These are phyloP conservation scores for Heliconius nattereri DNA, from an alignment of 1,140 invertebrate genomes.

Conservation along the genomic window DNA sequence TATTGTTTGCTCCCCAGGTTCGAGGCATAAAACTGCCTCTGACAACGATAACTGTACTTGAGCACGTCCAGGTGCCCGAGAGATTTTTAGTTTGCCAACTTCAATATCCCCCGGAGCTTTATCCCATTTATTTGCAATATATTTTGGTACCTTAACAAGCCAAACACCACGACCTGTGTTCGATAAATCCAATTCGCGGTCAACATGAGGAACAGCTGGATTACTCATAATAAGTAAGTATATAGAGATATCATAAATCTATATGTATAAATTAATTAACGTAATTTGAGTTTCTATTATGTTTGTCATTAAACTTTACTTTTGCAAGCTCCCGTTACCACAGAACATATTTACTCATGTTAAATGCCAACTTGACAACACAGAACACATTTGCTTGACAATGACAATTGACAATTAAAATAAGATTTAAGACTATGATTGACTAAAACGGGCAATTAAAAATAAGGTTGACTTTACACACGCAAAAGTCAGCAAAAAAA, in stretches of 20 bases:
- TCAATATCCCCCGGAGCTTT: constrained; percentile 86
- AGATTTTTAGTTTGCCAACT: constrained; percentile 83
- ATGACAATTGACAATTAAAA: background rate
- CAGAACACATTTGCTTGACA: no score
- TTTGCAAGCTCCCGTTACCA: background rate
- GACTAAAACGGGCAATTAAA: no score
- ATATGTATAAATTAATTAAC: background rate
- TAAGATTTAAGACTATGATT: background rate
- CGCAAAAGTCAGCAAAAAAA: no score
- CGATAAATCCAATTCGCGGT: constrained; percentile 92
- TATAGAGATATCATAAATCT: background rate
- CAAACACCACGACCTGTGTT: constrained; percentile 94
- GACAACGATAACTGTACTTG: constrained; percentile 83
- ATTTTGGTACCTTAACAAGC: constrained; percentile 98
- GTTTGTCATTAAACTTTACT: background rate
- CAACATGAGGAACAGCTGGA: constrained; percentile 78
- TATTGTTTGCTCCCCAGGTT: constrained; percentile 87
- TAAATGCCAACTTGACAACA: background rate
- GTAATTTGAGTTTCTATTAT: background rate
- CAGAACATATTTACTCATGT: no score
- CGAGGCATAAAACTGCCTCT: constrained; percentile 85
- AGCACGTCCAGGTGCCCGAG: constrained; percentile 81
- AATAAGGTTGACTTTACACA: no score
- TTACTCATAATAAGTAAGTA: constrained; percentile 50
- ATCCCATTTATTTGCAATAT: constrained; percentile 95